Evolutionary conservation across 2,797 vertebrate species (phyloP).

Genomic region (Pteropus rufus): DNA sequence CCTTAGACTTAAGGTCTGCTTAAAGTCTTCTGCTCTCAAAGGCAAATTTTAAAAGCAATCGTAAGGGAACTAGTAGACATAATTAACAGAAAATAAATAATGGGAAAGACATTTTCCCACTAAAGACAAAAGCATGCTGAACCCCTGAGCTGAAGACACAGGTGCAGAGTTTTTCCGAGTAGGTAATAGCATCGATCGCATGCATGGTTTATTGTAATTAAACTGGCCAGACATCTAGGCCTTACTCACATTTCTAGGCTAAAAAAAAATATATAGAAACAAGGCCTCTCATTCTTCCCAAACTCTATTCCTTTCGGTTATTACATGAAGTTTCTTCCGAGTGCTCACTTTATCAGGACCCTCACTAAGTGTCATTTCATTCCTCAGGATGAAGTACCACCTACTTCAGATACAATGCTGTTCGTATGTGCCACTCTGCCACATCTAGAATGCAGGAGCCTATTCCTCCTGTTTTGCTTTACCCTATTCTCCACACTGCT

Average conservation of each 20-base stretch:
- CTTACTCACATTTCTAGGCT: not conserved
- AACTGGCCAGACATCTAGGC: not conserved
- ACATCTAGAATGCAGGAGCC: not conserved
- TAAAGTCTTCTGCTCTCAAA: not conserved
- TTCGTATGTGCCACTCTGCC: fast-evolving
- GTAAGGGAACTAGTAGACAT: not conserved
- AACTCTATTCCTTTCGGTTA: not conserved
- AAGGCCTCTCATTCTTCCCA: not conserved
- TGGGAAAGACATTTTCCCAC: not conserved
- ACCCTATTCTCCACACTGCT: not conserved
- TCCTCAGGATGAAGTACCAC: not conserved
- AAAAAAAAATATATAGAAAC: not conserved
- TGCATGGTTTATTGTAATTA: not conserved
- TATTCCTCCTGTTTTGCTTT: not conserved
- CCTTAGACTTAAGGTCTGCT: not conserved
- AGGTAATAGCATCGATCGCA: not conserved
- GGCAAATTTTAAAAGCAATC: not conserved
- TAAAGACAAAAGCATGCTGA: not conserved
- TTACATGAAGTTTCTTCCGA: not conserved
- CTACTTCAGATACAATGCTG: fast-evolving
- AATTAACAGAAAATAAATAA: not conserved
- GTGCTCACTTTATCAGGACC: not conserved
- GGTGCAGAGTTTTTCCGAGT: not conserved
- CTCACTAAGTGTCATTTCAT: not conserved
- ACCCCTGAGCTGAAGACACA: not conserved